Evolutionary conservation across 2,888 invertebrate genomes (phyloP).

Genomic region (Drepana falcataria): DNA sequence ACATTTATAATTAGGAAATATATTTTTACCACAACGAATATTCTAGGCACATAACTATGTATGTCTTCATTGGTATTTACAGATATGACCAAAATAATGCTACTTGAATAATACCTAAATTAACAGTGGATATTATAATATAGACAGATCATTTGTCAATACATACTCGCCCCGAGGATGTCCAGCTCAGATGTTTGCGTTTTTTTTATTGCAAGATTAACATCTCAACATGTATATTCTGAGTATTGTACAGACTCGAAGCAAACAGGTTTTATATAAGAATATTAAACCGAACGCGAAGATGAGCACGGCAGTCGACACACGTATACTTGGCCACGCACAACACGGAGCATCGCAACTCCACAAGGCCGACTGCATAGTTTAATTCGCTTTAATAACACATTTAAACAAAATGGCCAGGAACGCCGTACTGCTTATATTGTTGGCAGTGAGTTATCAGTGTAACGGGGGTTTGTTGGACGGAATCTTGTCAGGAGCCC

Average conservation of each 20-base stretch:
- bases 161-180: too few species aligned
- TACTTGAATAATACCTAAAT: too few species aligned
- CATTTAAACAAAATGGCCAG: slow-evolving; percentile 11
- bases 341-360: slow-evolving; percentile 12
- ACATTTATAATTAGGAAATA: too few species aligned
- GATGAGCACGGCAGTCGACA: slow-evolving; percentile 34
- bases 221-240: neutral
- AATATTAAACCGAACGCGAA: slow-evolving; percentile 23
- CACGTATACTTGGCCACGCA: slow-evolving; percentile 12
- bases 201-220: neutral
- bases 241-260: slow-evolving; percentile 6
- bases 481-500: slow-evolving; percentile 32
- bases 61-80: too few species aligned
- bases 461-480: slow-evolving; percentile 28
- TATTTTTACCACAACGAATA: too few species aligned
- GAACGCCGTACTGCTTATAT: slow-evolving; percentile 19
- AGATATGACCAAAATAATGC: too few species aligned
- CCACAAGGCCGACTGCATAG: slow-evolving; percentile 3
- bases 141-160: too few species aligned
- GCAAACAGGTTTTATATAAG: slow-evolving; percentile 31
- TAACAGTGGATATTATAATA: too few species aligned
- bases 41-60: too few species aligned
- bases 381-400: slow-evolving; percentile 2
- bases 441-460: slow-evolving; percentile 22
- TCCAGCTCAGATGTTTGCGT: neutral